phyloP scores from a whole-genome alignment of 2,113 vertebrate genomes.

The Morone saxatilis region DNA sequence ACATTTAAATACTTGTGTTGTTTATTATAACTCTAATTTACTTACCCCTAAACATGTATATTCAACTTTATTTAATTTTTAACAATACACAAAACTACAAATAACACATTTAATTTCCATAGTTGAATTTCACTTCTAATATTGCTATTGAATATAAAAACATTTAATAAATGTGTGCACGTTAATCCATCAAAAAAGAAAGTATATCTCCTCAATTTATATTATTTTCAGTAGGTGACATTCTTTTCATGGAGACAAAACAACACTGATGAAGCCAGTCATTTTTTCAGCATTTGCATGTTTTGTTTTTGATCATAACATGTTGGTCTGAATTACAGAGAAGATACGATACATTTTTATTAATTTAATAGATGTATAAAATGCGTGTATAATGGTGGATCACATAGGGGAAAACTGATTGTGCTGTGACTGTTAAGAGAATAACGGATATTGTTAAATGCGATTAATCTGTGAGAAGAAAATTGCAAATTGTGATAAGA shows the following conservation, averaged over 20 bases:
- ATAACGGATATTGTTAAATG: background rate
- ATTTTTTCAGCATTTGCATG: constrained; percentile 3
- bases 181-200: background rate
- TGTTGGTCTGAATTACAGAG: background rate
- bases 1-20: background rate
- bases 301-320: background rate
- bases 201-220: background rate
- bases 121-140: background rate
- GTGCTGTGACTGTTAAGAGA: background rate
- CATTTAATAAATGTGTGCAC: background rate
- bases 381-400: background rate
- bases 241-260: background rate
- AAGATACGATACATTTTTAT: background rate
- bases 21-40: background rate
- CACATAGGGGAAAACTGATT: background rate
- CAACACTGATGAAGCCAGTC: background rate
- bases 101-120: background rate
- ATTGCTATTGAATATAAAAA: background rate
- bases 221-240: background rate
- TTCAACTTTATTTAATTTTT: background rate
- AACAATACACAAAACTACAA: background rate
- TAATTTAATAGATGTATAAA: background rate
- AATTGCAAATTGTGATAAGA: background rate
- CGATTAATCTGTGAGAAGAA: background rate
- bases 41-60: background rate